Conservation (phyloP, 1,140 invertebrate genomes). For the Musca domestica region DNA sequence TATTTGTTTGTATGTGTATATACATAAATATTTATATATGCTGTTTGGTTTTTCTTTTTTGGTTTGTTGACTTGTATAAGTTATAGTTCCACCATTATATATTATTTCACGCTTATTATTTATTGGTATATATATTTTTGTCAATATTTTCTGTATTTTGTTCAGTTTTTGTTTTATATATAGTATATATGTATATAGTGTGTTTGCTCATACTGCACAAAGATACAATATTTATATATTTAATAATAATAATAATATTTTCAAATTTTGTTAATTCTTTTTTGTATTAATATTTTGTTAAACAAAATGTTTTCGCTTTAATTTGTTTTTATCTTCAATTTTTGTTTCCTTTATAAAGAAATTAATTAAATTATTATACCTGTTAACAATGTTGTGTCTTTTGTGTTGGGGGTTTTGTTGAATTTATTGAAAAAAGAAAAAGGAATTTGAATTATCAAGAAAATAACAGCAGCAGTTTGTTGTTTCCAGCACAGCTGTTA, state of each 20-base stretch:
- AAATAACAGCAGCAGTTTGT: background rate
- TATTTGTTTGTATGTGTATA: constrained; percentile 19
- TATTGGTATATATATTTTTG: background rate
- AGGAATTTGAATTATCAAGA: background rate
- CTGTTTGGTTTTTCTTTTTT: constrained; percentile 1
- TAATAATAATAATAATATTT: constrained; percentile 3
- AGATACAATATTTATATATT: constrained; percentile 15
- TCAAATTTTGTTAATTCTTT: background rate
- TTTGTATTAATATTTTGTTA: constrained; percentile 15
- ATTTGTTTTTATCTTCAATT: background rate
- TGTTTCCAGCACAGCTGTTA: background rate
- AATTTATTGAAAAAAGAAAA: background rate
- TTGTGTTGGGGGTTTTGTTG: background rate
- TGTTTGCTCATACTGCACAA: constrained; percentile 8
- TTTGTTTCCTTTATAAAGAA: constrained; percentile 5
- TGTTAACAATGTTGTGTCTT: constrained; percentile 1
- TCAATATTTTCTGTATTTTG: background rate
- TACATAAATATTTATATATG: constrained; percentile 21
- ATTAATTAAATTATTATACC: constrained; percentile 16
- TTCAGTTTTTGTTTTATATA: constrained; percentile 17
- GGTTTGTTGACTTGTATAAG: background rate
- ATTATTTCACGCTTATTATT: constrained; percentile 12
- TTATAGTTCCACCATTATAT: background rate
- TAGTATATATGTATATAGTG: constrained; percentile 10
- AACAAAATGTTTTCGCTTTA: constrained; percentile 1